Evolutionary conservation across 2,888 invertebrate species (phyloP).

Genomic region (Acanthosepion pharaonis): DNA sequence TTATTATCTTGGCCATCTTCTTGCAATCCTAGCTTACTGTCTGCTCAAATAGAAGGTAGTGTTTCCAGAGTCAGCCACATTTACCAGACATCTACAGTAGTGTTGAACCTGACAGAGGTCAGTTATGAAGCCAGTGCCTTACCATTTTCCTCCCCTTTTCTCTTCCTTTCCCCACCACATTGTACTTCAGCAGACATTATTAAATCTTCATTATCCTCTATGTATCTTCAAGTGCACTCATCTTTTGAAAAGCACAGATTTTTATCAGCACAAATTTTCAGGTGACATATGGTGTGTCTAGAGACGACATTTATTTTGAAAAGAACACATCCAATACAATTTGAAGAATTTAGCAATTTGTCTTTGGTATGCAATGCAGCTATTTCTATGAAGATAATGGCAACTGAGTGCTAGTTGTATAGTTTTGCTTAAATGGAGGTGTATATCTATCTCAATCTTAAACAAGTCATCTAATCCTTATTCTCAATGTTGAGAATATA

Average conservation of each 20-base stretch:
- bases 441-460: too few species aligned
- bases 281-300: neutral
- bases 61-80: neutral
- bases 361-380: neutral
- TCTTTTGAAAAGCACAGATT: neutral
- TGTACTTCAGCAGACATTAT: neutral
- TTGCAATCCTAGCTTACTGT: constrained; percentile 8
- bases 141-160: neutral
- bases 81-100: neutral
- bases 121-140: neutral
- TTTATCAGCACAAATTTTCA: neutral
- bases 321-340: neutral
- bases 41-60: neutral
- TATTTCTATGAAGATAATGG: neutral
- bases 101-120: constrained; percentile 33
- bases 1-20: neutral
- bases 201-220: neutral
- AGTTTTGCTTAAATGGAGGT: too few species aligned
- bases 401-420: neutral
- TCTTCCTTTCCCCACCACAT: neutral
- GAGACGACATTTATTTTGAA: neutral
- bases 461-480: neutral
- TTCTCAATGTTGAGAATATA: neutral
- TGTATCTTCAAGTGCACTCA: neutral
- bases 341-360: neutral